Conservation (phyloP, 2,888 invertebrate genomes). For the Argynnis bischoffii region DNA sequence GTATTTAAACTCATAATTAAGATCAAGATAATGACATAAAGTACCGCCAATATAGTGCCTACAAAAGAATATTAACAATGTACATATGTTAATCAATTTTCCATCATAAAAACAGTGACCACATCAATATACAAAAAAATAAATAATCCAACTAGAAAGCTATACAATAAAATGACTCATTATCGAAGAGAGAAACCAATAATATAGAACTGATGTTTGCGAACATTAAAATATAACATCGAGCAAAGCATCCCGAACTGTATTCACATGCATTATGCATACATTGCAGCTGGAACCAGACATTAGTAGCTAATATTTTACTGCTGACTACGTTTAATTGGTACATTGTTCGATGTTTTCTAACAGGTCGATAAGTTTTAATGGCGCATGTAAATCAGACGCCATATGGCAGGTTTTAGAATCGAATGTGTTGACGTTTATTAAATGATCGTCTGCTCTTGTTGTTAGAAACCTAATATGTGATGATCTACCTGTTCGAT, state of each 20-base stretch:
- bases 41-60: too few species aligned
- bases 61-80: too few species aligned
- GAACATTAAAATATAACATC: not conserved
- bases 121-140: too few species aligned
- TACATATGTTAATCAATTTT: too few species aligned
- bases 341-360: conserved; percentile 12
- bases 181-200: not conserved
- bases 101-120: too few species aligned
- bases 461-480: too few species aligned
- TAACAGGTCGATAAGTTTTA: conserved; percentile 16
- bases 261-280: not conserved
- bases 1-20: too few species aligned
- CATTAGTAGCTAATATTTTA: conserved; percentile 15
- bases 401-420: conserved; percentile 10
- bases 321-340: conserved; percentile 3
- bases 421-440: not conserved
- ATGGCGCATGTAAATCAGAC: conserved; percentile 29
- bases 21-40: too few species aligned
- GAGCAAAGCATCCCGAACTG: not conserved
- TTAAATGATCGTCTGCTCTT: too few species aligned
- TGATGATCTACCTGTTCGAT: too few species aligned
- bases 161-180: not conserved
- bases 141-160: not conserved
- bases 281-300: not conserved
- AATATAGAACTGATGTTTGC: not conserved